phyloP scores from a whole-genome alignment of 2,113 vertebrate genomes.

The Columba janthina region DNA sequence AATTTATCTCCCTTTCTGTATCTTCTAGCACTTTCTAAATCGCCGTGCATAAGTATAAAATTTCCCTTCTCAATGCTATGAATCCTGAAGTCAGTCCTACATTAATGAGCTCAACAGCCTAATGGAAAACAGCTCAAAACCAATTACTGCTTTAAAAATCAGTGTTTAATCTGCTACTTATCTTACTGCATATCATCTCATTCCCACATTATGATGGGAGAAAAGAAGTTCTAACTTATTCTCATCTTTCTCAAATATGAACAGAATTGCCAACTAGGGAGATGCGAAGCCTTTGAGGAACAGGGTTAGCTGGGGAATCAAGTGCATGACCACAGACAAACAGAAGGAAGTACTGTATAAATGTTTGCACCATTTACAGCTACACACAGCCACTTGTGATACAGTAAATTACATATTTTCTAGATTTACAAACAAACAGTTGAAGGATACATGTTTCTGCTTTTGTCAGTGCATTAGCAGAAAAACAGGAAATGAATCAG shows the following conservation, averaged over 20 bases:
- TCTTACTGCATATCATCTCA: neutral
- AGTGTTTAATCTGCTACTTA: neutral
- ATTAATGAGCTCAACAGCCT: neutral
- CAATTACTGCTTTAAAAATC: neutral
- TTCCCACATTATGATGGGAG: neutral
- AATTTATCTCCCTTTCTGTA: neutral
- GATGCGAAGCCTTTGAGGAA: neutral
- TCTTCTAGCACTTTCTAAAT: neutral
- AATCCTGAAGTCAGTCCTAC: neutral
- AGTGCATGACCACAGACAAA: neutral
- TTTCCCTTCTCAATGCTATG: neutral
- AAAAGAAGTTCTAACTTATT: neutral
- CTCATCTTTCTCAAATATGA: neutral
- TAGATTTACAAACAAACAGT: neutral
- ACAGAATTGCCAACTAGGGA: neutral
- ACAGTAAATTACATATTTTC: neutral
- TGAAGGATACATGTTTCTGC: conserved; percentile 28
- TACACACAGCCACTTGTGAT: neutral
- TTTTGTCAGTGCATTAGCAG: conserved; percentile 41
- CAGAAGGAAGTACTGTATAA: neutral
- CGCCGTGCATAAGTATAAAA: neutral
- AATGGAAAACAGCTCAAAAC: neutral
- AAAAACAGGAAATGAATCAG: conserved; percentile 66
- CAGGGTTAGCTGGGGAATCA: neutral
- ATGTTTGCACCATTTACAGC: neutral